Conservation (phyloP, 2,888 invertebrate species). For the Chalcis sispes region DNA sequence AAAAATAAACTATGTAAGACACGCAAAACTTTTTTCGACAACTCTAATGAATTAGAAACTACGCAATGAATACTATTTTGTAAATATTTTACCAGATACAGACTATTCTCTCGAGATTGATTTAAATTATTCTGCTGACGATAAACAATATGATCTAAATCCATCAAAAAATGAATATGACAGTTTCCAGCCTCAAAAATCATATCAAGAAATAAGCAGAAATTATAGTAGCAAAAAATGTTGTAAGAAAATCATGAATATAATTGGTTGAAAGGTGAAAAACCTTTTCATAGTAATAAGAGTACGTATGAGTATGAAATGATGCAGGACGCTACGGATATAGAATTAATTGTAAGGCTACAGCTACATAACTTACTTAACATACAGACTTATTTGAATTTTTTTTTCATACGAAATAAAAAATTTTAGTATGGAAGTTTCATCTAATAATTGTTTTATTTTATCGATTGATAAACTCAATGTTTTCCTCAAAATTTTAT, state of each 20-base stretch:
- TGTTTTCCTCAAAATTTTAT: slow-evolving; percentile 27
- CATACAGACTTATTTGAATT: slow-evolving; percentile 33
- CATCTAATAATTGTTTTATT: slow-evolving; percentile 7
- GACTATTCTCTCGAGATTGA: not conserved
- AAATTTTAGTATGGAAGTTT: slow-evolving; percentile 24
- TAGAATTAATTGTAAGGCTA: slow-evolving; percentile 1
- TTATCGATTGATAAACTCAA: slow-evolving; percentile 8
- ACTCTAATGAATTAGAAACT: not conserved
- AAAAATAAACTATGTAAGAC: not conserved
- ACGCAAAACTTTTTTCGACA: not conserved
- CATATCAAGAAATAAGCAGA: not conserved
- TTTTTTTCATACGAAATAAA: slow-evolving; percentile 28
- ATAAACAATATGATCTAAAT: not conserved
- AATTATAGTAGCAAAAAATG: slow-evolving; percentile 9
- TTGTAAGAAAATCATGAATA: slow-evolving; percentile 24
- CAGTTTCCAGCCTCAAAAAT: not conserved
- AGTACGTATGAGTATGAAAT: not conserved
- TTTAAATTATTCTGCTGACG: not conserved
- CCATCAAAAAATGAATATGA: not conserved
- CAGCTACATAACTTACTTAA: too few relatives aligned
- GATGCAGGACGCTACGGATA: not conserved
- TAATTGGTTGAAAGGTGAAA: slow-evolving; percentile 13
- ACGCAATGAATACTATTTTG: not conserved
- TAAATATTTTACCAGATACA: slow-evolving; percentile 1
- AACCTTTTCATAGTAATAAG: not conserved